These are phyloP conservation scores for Gobiocypris rarus DNA, from an alignment of 2,113 vertebrate genomes.

Conservation along the genomic window DNA sequence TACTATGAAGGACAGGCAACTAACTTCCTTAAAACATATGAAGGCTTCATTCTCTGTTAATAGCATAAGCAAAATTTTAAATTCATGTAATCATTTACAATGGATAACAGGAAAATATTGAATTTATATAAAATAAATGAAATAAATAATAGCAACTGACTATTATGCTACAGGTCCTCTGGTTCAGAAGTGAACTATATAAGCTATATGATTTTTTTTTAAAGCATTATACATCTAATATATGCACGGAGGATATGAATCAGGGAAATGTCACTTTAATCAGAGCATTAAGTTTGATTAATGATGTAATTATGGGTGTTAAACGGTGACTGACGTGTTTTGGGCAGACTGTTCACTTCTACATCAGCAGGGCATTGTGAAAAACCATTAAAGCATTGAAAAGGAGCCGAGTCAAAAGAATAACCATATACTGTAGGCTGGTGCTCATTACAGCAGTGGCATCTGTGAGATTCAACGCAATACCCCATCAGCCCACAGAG, in stretches of 20 bases:
- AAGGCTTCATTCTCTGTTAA: slow-evolving; percentile 4
- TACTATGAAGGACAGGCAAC: background rate
- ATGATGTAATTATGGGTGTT: slow-evolving; percentile 37
- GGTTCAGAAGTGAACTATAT: background rate
- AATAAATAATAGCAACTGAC: too few species aligned
- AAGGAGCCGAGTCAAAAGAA: slow-evolving; percentile 21
- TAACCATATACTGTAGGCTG: background rate
- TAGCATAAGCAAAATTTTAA: background rate
- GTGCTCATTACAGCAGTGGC: slow-evolving; percentile 13
- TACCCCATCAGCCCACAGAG: slow-evolving; percentile 45
- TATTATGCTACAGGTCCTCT: background rate
- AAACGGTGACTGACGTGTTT: slow-evolving; percentile 36
- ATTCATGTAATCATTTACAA: background rate
- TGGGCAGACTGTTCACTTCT: slow-evolving; percentile 11
- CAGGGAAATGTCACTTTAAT: slow-evolving; percentile 3
- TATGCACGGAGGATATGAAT: background rate
- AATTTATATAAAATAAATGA: too few species aligned
- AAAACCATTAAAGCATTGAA: slow-evolving; percentile 9
- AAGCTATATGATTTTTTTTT: background rate
- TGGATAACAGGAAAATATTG: too few species aligned
- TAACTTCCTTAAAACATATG: background rate
- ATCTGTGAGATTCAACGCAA: slow-evolving; percentile 28
- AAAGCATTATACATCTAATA: background rate
- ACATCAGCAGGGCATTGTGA: slow-evolving; percentile 17
- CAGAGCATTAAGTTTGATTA: slow-evolving; percentile 41